Percentiles rank a stretch among this genome's conserved stretches.
phyloP scores from a whole-genome alignment of 1,140 invertebrate species.

The Tyrophagus putrescentiae region DNA sequence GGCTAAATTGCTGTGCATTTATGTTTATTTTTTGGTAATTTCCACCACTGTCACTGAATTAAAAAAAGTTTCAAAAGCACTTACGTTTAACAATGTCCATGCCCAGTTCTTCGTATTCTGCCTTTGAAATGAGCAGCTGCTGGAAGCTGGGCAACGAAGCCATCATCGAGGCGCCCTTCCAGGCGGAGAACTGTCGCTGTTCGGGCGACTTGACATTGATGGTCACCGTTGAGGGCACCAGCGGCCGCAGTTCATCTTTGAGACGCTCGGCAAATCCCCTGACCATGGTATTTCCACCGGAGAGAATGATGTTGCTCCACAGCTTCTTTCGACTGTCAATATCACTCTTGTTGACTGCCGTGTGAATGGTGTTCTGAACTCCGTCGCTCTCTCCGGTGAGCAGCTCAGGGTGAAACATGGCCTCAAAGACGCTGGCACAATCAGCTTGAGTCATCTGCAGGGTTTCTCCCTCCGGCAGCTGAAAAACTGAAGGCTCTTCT shows the following conservation, averaged over 20 bases:
- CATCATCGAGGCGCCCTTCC: constrained; percentile 77
- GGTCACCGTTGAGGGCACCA: constrained; percentile 34
- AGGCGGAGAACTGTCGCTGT: constrained; percentile 46
- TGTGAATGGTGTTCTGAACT: too few relatives aligned
- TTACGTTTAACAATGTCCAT: constrained; percentile 37
- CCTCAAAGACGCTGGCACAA: too few relatives aligned
- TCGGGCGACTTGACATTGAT: constrained; percentile 37
- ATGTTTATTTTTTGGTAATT: too few relatives aligned
- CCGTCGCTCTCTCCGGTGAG: too few relatives aligned
- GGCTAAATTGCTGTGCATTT: too few relatives aligned
- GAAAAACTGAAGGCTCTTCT: constrained; percentile 37
- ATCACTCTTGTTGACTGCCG: constrained; percentile 41
- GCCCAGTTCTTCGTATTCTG: constrained; percentile 38
- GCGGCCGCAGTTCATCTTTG: constrained; percentile 36
- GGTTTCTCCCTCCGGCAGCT: constrained; percentile 36
- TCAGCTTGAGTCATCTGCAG: too few relatives aligned
- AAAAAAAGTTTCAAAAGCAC: constrained; percentile 84
- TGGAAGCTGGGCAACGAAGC: constrained; percentile 43
- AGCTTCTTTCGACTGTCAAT: too few relatives aligned
- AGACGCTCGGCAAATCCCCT: constrained; percentile 38
- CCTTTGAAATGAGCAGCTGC: constrained; percentile 39
- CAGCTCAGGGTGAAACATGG: too few relatives aligned
- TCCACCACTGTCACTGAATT: too few relatives aligned
- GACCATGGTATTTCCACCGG: constrained; percentile 42
- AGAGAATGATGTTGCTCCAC: constrained; percentile 39